A percentile compares a stretch with the other conserved stretches of the same genome.
Conservation (phyloP, 2,888 invertebrate genomes). For the Himalopsyche tibetana region DNA sequence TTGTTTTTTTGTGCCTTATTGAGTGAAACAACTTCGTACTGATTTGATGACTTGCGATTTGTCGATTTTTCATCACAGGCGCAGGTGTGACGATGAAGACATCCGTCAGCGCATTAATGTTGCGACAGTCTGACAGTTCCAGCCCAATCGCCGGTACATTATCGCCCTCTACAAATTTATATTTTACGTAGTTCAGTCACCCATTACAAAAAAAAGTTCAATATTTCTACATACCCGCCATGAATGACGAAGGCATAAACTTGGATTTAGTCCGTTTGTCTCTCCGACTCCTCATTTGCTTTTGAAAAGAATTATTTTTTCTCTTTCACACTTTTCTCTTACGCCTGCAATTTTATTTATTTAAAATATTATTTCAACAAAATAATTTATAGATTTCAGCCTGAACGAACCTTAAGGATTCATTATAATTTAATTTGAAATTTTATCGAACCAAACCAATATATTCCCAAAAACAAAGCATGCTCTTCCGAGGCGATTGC, state of each 20-base stretch:
- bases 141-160: slow-evolving; percentile 79
- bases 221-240: slow-evolving; percentile 13
- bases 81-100: slow-evolving; percentile 77
- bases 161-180: slow-evolving; percentile 49
- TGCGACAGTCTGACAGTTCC: slow-evolving; percentile 80
- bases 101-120: slow-evolving; percentile 82
- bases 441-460: slow-evolving; percentile 35
- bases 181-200: slow-evolving; percentile 42
- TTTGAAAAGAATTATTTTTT: slow-evolving; percentile 19
- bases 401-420: background rate
- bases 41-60: slow-evolving; percentile 37
- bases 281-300: slow-evolving; percentile 38
- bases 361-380: slow-evolving; percentile 17
- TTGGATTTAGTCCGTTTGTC: slow-evolving; percentile 15
- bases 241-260: slow-evolving; percentile 39
- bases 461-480: background rate
- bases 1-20: background rate
- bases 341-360: slow-evolving; percentile 32
- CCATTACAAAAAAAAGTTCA: background rate
- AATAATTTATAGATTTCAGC: background rate
- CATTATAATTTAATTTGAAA: background rate
- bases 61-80: slow-evolving; percentile 34
- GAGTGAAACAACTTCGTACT: background rate
- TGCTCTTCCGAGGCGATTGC: slow-evolving; percentile 10
- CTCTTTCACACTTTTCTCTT: slow-evolving; percentile 27